These are phyloP conservation scores for Trachelus iudaicus DNA, from an alignment of 2,888 invertebrate genomes.

Conservation along the genomic window DNA sequence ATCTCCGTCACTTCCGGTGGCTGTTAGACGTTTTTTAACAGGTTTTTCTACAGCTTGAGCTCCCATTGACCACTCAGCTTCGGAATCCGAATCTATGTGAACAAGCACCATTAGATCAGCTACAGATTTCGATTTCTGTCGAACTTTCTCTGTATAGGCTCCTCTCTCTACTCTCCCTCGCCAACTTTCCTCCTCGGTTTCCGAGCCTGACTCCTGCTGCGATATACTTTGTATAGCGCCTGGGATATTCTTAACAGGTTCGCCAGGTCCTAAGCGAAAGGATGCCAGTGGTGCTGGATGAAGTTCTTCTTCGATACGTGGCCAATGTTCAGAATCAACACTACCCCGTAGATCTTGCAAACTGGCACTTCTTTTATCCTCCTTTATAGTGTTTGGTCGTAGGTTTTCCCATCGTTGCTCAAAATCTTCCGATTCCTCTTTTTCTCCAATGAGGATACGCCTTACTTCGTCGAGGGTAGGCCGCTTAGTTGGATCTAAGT, in stretches of 20 bases:
- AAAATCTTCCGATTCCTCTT: slow-evolving; percentile 70
- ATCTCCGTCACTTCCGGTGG: slow-evolving; percentile 71
- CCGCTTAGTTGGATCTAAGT: slow-evolving; percentile 49
- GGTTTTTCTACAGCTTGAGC: slow-evolving; percentile 54
- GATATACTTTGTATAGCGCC: slow-evolving; percentile 24
- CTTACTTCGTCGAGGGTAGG: slow-evolving; percentile 26
- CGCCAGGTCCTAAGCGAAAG: slow-evolving; percentile 59
- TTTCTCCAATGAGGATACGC: slow-evolving; percentile 47
- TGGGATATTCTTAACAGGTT: slow-evolving; percentile 51
- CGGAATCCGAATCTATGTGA: slow-evolving; percentile 75
- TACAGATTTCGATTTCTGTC: slow-evolving; percentile 75
- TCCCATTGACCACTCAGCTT: slow-evolving; percentile 68
- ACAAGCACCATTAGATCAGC: slow-evolving; percentile 76
- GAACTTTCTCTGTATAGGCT: slow-evolving; percentile 72
- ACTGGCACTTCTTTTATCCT: slow-evolving; percentile 57
- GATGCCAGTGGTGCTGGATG: slow-evolving; percentile 38
- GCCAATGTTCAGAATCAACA: slow-evolving; percentile 63
- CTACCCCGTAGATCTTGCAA: slow-evolving; percentile 77
- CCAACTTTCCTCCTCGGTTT: slow-evolving; percentile 75
- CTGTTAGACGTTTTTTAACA: slow-evolving; percentile 51
- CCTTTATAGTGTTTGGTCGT: slow-evolving; percentile 72
- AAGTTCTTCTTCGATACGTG: slow-evolving; percentile 47
- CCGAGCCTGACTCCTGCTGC: slow-evolving; percentile 68
- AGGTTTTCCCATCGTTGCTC: slow-evolving; percentile 80
- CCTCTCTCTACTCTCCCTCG: slow-evolving; percentile 71